Evolutionary conservation across 2,113 vertebrate species (phyloP), one percentile per base, ranked within the genome.

Genomic region (Chionodraco myersi): DNA sequence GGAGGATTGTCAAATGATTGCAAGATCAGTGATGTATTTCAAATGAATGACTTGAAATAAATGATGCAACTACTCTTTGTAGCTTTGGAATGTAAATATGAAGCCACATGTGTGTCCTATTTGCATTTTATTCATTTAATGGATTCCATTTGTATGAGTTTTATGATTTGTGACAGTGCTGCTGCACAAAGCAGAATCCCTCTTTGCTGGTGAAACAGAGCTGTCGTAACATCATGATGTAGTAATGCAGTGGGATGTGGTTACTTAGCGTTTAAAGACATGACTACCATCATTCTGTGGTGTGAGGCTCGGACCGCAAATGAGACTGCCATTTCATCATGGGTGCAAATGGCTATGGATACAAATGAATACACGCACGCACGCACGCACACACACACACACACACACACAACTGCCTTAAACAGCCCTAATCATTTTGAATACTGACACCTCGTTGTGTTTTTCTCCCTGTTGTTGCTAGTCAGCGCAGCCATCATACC

Each of bases 241-340:
- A 72, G 72, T 75, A 79, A 78, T 75, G 82, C 77, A 71, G 65
- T 5, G 18, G 73, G 71, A 75, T 79, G 86, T 72, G 82, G 75
- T 70, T 34, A 66, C 77, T 78, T 56, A 48, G 80, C 77, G 49
- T 75, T 77, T 26, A 79, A 30, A 82, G 60, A 66, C 84, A 84
- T 84, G 70, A 84, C 71, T 49, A 34, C 76, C 70, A 80, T 90
- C 82, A 67, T 75, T 80, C 52, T 84, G 88, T 68, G 67, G 87
- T 81, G 67, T 30, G 75, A 67, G 75, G 76, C 75, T 69, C 41
- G 78, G 21, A 84, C 87, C 75, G 34, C 87, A 80, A 85, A 87
- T 65, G 45, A 83, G 80, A 73, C 78, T 72, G 62, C 71, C 86
- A 85, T 89, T 91, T 87, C 84, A 91, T 93, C 83, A 85, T 78